A percentile compares a stretch with the other conserved stretches of the same genome.
phyloP scores from a whole-genome alignment of 2,888 invertebrate genomes.

The Caenorhabditis sulstoni region DNA sequence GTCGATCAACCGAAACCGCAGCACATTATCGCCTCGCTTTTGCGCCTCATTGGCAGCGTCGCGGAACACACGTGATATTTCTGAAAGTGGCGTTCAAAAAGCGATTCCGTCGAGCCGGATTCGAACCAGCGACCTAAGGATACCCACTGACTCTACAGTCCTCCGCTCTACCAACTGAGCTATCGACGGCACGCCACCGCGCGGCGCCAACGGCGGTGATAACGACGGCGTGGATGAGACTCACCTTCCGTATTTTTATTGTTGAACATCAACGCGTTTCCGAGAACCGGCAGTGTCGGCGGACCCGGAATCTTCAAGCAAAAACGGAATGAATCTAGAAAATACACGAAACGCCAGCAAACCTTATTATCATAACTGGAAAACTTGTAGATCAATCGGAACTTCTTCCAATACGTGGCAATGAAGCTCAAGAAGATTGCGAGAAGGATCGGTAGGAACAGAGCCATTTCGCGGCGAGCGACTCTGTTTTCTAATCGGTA shows the following conservation, averaged over 20 bases:
- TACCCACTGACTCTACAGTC: slow-evolving; percentile 68
- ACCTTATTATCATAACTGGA: slow-evolving; percentile 31
- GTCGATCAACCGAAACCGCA: slow-evolving; percentile 25
- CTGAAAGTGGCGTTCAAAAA: slow-evolving; percentile 34
- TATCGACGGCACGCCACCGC: slow-evolving; percentile 60
- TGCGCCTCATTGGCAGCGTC: slow-evolving; percentile 20
- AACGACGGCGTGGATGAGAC: not conserved
- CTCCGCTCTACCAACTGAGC: slow-evolving; percentile 73
- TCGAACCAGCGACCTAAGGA: slow-evolving; percentile 74
- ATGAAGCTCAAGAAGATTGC: slow-evolving; percentile 8
- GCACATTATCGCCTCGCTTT: slow-evolving; percentile 16
- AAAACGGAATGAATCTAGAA: not conserved
- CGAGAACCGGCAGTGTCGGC: slow-evolving; percentile 27
- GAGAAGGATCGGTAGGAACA: slow-evolving; percentile 16
- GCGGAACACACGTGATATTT: slow-evolving; percentile 22
- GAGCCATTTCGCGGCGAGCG: slow-evolving; percentile 16
- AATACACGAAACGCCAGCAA: not conserved
- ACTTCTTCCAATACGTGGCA: slow-evolving; percentile 16
- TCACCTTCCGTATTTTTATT: slow-evolving; percentile 22
- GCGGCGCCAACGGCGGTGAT: not conserved
- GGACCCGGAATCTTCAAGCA: slow-evolving; percentile 32
- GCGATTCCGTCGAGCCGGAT: slow-evolving; percentile 68
- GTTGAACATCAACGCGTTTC: slow-evolving; percentile 12
- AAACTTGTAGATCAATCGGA: slow-evolving; percentile 13
- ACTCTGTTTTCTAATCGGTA: not conserved